These are phyloP conservation scores for Seriola aureovittata DNA, from an alignment of 2,113 vertebrate species.

Conservation along the genomic window DNA sequence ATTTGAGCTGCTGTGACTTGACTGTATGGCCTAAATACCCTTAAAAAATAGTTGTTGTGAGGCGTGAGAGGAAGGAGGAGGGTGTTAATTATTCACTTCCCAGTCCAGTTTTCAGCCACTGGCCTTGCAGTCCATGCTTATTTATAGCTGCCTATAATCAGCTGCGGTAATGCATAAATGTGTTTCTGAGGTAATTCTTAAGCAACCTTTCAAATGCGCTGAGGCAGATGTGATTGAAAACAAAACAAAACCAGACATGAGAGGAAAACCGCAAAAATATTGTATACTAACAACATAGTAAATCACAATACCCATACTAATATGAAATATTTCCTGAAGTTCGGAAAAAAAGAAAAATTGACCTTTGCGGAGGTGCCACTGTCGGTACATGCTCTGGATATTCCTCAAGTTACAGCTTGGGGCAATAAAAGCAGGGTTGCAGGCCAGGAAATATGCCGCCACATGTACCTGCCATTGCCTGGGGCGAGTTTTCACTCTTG, in stretches of 20 bases:
- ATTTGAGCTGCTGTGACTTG: slow-evolving; percentile 19
- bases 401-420: slow-evolving; percentile 68
- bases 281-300: neutral
- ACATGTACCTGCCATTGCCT: slow-evolving; percentile 71
- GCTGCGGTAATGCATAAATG: slow-evolving; percentile 43
- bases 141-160: slow-evolving; percentile 65
- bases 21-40: slow-evolving; percentile 2
- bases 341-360: slow-evolving; percentile 5
- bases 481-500: slow-evolving; percentile 55
- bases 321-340: neutral
- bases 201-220: slow-evolving; percentile 15
- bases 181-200: slow-evolving; percentile 45
- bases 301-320: neutral
- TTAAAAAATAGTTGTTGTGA: slow-evolving; percentile 43
- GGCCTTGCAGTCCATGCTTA: slow-evolving; percentile 34
- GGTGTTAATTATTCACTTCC: slow-evolving; percentile 70
- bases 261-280: neutral
- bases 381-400: slow-evolving; percentile 64
- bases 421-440: slow-evolving; percentile 70
- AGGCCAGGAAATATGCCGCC: slow-evolving; percentile 74
- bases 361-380: slow-evolving; percentile 34
- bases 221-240: slow-evolving; percentile 3
- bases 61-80: slow-evolving; percentile 22
- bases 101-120: slow-evolving; percentile 48
- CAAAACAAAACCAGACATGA: slow-evolving; percentile 12